Evolutionary conservation across 2,113 vertebrate species (phyloP).

Genomic region (Trogon surrucura): DNA sequence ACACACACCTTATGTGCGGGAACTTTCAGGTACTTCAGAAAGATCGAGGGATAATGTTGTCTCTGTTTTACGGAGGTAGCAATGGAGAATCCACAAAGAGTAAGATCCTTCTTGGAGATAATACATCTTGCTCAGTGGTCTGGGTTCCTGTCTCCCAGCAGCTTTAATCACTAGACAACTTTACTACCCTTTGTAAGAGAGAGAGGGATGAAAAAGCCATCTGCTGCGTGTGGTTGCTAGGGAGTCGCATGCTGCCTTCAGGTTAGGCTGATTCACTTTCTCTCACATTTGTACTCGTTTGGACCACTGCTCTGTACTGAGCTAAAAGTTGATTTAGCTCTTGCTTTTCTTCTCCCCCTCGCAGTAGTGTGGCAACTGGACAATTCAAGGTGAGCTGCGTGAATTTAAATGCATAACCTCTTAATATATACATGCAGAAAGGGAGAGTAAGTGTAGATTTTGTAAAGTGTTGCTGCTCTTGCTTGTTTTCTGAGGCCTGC

Average conservation of each 20-base stretch:
- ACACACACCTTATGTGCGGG: background rate
- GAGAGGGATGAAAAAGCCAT: background rate
- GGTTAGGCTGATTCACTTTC: constrained; percentile 29
- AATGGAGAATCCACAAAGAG: background rate
- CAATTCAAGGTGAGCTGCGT: background rate
- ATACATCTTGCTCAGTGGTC: background rate
- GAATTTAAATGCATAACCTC: background rate
- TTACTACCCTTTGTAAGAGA: background rate
- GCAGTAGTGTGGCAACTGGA: background rate
- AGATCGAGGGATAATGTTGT: background rate
- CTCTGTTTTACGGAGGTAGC: background rate
- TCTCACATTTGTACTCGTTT: background rate
- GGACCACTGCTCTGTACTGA: background rate
- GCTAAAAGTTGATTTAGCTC: background rate
- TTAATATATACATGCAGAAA: background rate
- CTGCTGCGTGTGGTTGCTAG: constrained; percentile 46
- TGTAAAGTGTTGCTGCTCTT: background rate
- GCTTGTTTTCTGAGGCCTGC: background rate
- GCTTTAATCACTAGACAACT: background rate
- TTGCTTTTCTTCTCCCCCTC: background rate
- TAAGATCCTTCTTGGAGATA: background rate
- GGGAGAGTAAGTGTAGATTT: background rate
- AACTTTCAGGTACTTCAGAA: background rate
- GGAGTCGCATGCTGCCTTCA: background rate
- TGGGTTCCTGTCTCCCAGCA: background rate